These are phyloP conservation scores for Cladopsammia gracilis DNA, from an alignment of 64 coral and sea anemone species.

Conservation along the genomic window DNA sequence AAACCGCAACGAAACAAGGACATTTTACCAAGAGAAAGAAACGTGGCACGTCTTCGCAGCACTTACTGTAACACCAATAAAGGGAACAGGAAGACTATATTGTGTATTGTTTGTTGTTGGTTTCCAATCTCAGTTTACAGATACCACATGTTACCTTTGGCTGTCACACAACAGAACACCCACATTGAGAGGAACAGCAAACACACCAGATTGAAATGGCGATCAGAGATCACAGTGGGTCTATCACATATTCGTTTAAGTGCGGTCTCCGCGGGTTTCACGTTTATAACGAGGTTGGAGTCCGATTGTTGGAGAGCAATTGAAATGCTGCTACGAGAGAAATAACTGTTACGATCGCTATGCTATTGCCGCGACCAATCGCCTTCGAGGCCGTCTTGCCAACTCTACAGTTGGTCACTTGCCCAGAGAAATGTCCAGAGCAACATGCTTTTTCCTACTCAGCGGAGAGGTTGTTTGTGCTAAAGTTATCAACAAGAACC, in stretches of 20 bases:
- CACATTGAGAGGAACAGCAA: constrained; percentile 54
- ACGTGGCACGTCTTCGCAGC: constrained; percentile 29
- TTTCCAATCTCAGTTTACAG: constrained; percentile 50
- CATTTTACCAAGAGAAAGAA: constrained; percentile 30
- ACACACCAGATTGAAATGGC: constrained; percentile 55
- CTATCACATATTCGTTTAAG: constrained; percentile 56
- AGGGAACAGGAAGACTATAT: constrained; percentile 21
- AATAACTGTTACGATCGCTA: constrained; percentile 61
- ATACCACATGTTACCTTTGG: constrained; percentile 19
- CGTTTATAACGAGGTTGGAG: constrained; percentile 66
- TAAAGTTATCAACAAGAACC: constrained; percentile 38
- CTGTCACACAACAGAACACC: constrained; percentile 55
- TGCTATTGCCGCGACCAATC: constrained; percentile 46
- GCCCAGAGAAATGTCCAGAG: constrained; percentile 56
- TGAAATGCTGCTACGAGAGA: constrained; percentile 54
- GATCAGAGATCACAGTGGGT: constrained; percentile 51
- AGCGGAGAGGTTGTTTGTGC: constrained; percentile 49
- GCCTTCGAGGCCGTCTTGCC: constrained; percentile 43
- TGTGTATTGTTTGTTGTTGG: constrained; percentile 34
- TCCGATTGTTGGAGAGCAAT: constrained; percentile 48
- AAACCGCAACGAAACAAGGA: constrained; percentile 14
- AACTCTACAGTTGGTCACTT: constrained; percentile 49
- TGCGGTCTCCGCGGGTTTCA: constrained; percentile 42
- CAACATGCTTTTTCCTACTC: constrained; percentile 41
- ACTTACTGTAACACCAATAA: background rate